Conservation (phyloP, 2,888 invertebrate species). For the Gymnosoma rotundatum region DNA sequence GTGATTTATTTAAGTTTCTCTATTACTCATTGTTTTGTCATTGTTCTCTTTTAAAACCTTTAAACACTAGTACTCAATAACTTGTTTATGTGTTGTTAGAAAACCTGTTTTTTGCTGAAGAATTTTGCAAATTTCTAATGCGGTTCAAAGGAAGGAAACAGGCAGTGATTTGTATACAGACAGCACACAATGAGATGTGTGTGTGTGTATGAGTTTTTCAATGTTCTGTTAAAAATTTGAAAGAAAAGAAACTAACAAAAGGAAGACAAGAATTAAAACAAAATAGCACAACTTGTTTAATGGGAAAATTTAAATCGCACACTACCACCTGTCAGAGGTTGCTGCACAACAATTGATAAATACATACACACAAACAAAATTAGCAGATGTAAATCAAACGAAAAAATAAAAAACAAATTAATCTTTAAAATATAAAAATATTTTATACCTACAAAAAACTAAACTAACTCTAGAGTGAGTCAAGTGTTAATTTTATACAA, state of each 20-base stretch:
- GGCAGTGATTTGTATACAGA: conserved; percentile 10
- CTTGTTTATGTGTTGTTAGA: conserved; percentile 27
- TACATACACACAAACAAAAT: neutral
- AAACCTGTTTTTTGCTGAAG: conserved; percentile 45
- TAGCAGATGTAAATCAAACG: too few relatives aligned
- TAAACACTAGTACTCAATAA: conserved; percentile 21
- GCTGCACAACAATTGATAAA: neutral
- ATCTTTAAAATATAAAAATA: too few relatives aligned
- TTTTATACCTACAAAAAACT: too few relatives aligned
- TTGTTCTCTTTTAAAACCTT: conserved; percentile 19
- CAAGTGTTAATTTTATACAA: too few relatives aligned
- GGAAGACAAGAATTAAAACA: conserved; percentile 24
- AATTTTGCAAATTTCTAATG: conserved; percentile 2
- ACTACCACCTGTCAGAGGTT: conserved; percentile 65
- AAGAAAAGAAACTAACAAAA: conserved; percentile 3
- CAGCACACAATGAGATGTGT: neutral
- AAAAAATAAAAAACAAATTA: neutral
- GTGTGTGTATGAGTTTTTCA: neutral
- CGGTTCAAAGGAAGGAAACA: conserved; percentile 41
- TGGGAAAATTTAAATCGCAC: conserved; percentile 36
- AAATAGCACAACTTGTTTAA: conserved; percentile 48
- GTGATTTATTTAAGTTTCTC: conserved; percentile 34
- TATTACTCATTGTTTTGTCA: conserved; percentile 2
- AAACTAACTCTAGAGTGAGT: too few relatives aligned
- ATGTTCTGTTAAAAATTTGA: conserved; percentile 6